Base-by-base conservation (phyloP, 2,113 vertebrate species). In the Epinephelus lanceolatus region DNA sequence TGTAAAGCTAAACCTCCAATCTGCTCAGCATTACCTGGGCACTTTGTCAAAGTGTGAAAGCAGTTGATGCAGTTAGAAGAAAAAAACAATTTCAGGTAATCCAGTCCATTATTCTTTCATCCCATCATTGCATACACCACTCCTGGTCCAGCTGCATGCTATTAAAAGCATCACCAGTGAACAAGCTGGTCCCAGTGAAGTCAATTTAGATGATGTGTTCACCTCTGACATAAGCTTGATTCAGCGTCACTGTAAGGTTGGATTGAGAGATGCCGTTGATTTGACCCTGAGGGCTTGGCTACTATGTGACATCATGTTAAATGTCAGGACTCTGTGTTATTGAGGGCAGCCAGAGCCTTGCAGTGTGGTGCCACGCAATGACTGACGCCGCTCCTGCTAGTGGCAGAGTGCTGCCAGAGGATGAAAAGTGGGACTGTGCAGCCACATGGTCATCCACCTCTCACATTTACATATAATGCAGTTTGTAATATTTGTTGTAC, bases 271-370 rank as follows among this genome's bases (percentile, higher is more conserved):
- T n/a, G 52, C 70, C 67, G 56, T 59, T 67, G 69, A 60, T 81
- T 85, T 88, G 66, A 80, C 51, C 69, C 49, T 0, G 45, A 21
- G 52, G 81, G 30, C 69, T 37, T 23, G 27, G n/a, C 40, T 57
- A 37, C 74, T 72, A 71, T 49, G 51, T 83, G 78, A 74, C 84
- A 90, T 90, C 49, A 76, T 83, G 76, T 90, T 80, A 91, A 61
- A 77, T 82, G 81, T 85, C 83, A 84, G 33, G 40, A 71, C 59
- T 42, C 21, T 63, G 33, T 61, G 52, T 11, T 53, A 74, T 15
- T 74, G 75, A 60, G 76, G 65, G 71, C 61, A 67, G 68, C 21
- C 37, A 8, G 56, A 53, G 42, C 60, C 30, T 40, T 2, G 51
- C 61, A 30, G 25, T 3, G 23, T 11, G 60, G 55, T 74, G 81